Evolutionary conservation across 2,888 invertebrate species (phyloP).

Genomic region (Reticulitermes lucifugus): DNA sequence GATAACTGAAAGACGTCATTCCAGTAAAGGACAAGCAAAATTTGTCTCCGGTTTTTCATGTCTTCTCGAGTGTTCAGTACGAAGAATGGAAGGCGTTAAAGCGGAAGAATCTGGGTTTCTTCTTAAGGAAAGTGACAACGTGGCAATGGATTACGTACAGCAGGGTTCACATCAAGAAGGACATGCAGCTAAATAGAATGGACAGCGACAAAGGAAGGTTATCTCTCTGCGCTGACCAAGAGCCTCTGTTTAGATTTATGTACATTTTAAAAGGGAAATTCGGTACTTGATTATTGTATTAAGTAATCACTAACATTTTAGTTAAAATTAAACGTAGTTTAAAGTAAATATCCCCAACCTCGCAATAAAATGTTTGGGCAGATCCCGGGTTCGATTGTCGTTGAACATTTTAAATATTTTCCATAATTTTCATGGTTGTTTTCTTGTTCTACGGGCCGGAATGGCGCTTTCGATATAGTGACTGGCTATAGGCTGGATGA

Average conservation of each 20-base stretch:
- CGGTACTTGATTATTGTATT: background rate
- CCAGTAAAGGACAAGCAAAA: background rate
- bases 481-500: no score
- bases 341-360: no score
- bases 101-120: background rate
- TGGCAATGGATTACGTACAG: background rate
- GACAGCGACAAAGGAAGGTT: slow-evolving; percentile 1
- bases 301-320: background rate
- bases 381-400: no score
- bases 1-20: background rate
- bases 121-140: background rate
- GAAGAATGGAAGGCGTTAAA: background rate
- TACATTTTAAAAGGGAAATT: background rate
- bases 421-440: no score
- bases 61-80: background rate
- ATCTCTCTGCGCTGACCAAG: background rate
- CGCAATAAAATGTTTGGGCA: no score
- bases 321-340: no score
- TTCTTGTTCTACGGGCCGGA: no score
- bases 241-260: background rate
- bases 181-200: background rate
- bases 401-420: no score
- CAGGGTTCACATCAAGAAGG: background rate
- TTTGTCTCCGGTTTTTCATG: background rate
- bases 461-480: no score